phyloP scores from a whole-genome alignment of 2,888 invertebrate species.

The Acronicta psi region DNA sequence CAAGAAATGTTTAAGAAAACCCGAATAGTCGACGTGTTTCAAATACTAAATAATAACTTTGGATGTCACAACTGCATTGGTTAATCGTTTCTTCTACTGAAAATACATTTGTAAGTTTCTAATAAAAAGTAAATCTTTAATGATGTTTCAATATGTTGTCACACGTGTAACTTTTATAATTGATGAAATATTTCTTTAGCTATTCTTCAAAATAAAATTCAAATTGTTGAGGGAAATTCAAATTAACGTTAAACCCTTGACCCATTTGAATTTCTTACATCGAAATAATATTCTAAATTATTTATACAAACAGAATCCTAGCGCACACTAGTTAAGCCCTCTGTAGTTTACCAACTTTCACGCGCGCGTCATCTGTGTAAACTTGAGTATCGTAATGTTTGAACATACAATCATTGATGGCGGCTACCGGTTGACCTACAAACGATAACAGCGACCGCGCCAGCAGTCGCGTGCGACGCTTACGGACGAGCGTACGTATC shows the following conservation, averaged over 20 bases:
- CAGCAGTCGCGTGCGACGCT: conserved; percentile 54
- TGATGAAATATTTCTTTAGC: no score
- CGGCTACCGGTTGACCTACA: conserved; percentile 69
- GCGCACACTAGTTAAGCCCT: background rate
- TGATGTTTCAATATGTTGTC: no score
- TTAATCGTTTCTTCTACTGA: no score
- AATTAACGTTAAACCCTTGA: no score
- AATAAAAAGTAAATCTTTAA: no score
- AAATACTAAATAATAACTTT: no score
- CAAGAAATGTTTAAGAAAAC: background rate
- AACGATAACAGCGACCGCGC: conserved; percentile 60
- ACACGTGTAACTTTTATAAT: no score
- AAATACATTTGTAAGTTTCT: no score
- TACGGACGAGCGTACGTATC: conserved; percentile 42
- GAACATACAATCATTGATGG: conserved; percentile 63
- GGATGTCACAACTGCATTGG: no score
- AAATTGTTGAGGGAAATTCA: no score
- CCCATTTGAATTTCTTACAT: background rate
- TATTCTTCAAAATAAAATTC: no score
- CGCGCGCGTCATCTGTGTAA: conserved; percentile 61
- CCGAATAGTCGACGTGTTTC: no score
- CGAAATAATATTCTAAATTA: background rate
- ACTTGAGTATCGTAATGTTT: conserved; percentile 62
- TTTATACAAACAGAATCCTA: conserved; percentile 10
- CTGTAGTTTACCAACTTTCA: conserved; percentile 57